phyloP scores from a whole-genome alignment of 2,113 vertebrate species.

The Lepisosteus oculatus region DNA sequence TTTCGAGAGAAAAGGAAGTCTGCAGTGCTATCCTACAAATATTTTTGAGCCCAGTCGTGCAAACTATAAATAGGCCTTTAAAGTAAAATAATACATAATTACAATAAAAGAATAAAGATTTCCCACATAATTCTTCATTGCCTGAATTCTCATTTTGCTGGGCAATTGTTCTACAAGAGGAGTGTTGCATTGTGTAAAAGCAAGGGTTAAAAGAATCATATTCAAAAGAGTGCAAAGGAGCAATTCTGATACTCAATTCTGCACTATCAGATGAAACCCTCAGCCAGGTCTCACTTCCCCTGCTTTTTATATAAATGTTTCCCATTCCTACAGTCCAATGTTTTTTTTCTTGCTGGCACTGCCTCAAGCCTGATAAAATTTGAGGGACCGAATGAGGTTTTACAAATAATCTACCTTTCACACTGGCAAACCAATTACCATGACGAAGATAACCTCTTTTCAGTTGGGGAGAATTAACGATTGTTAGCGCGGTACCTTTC shows the following conservation, averaged over 20 bases:
- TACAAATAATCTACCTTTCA: constrained; percentile 64
- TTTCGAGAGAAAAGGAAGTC: too few relatives aligned
- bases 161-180: background rate
- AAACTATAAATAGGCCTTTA: too few relatives aligned
- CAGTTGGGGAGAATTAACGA: constrained; percentile 61
- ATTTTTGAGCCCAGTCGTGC: too few relatives aligned
- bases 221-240: constrained; percentile 40
- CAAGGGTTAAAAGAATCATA: constrained; percentile 31
- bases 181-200: constrained; percentile 12
- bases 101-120: too few relatives aligned
- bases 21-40: too few relatives aligned
- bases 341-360: constrained; percentile 28
- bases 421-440: constrained; percentile 64
- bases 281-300: constrained; percentile 39
- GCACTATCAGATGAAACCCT: constrained; percentile 55
- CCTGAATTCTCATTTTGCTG: background rate
- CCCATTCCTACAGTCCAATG: constrained; percentile 37
- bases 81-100: too few relatives aligned
- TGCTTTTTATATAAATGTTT: constrained; percentile 56
- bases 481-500: constrained; percentile 50
- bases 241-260: constrained; percentile 33
- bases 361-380: constrained; percentile 65
- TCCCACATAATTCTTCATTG: too few relatives aligned
- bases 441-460: constrained; percentile 54
- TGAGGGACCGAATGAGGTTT: constrained; percentile 65